phyloP scores from a whole-genome alignment of 2,797 vertebrate species.

The Mycteria americana region DNA sequence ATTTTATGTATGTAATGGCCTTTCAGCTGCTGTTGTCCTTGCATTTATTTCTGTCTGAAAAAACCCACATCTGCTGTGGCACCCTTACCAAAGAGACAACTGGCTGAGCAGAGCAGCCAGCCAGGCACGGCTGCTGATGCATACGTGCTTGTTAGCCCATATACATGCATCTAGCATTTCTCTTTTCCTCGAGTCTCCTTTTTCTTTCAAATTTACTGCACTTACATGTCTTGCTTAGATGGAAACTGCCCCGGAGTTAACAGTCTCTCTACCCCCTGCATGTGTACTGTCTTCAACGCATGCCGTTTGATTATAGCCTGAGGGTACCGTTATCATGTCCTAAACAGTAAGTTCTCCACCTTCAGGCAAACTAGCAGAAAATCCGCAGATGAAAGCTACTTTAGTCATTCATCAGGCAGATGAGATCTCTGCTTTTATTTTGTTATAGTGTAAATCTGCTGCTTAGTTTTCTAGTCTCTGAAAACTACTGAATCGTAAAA shows the following conservation, averaged over 20 bases:
- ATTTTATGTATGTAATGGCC: background rate
- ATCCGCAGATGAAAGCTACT: slow-evolving; percentile 45
- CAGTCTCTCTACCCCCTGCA: background rate
- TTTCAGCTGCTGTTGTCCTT: background rate
- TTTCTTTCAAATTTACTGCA: background rate
- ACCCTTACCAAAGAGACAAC: background rate
- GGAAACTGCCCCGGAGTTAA: background rate
- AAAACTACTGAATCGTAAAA: slow-evolving; percentile 61
- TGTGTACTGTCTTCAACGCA: background rate
- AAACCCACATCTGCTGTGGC: background rate
- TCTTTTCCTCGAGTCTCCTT: background rate
- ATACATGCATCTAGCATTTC: background rate
- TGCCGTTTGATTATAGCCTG: background rate
- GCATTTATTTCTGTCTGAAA: background rate
- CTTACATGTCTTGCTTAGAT: background rate
- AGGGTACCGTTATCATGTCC: background rate
- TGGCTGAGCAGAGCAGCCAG: background rate
- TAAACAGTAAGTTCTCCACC: slow-evolving; percentile 19
- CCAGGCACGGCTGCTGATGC: background rate
- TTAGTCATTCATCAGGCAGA: slow-evolving; percentile 56
- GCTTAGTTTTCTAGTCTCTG: slow-evolving; percentile 39
- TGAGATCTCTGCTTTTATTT: slow-evolving; percentile 61
- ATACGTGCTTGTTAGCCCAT: background rate
- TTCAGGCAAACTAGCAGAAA: slow-evolving; percentile 47
- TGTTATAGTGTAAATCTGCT: slow-evolving; percentile 55